These are phyloP conservation scores for Hylia prasina DNA, from an alignment of 2,113 vertebrate species.

Conservation along the genomic window DNA sequence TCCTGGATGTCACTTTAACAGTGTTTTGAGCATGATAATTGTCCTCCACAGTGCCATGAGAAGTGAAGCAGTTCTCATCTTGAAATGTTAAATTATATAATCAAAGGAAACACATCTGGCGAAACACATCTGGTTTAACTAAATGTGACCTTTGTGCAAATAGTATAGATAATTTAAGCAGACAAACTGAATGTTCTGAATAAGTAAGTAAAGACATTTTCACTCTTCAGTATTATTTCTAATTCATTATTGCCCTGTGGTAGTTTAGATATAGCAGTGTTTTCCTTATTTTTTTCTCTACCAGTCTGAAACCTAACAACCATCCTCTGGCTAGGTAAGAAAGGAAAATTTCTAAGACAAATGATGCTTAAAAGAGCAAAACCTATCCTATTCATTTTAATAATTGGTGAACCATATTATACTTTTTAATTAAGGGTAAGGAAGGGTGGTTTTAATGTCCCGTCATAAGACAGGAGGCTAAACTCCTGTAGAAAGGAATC, in stretches of 20 bases:
- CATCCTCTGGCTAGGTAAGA: background rate
- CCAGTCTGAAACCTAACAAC: background rate
- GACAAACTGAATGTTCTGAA: background rate
- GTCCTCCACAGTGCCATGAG: background rate
- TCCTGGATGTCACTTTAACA: background rate
- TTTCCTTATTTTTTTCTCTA: background rate
- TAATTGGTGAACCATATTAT: background rate
- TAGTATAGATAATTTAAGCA: background rate
- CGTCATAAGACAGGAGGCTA: background rate
- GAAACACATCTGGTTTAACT: background rate
- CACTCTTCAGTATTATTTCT: background rate
- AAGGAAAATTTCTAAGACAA: background rate
- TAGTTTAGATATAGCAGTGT: background rate
- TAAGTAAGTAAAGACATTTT: background rate
- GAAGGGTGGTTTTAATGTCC: background rate
- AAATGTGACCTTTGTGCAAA: background rate
- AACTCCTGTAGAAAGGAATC: background rate
- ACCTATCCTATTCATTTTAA: background rate
- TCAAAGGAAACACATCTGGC: background rate
- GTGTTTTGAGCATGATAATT: background rate
- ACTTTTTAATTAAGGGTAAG: background rate
- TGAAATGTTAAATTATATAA: background rate
- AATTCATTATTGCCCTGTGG: background rate
- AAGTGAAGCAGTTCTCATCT: background rate
- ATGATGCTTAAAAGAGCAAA: background rate